Conservation (phyloP, 2,113 vertebrate species). For the Lathamus discolor region DNA sequence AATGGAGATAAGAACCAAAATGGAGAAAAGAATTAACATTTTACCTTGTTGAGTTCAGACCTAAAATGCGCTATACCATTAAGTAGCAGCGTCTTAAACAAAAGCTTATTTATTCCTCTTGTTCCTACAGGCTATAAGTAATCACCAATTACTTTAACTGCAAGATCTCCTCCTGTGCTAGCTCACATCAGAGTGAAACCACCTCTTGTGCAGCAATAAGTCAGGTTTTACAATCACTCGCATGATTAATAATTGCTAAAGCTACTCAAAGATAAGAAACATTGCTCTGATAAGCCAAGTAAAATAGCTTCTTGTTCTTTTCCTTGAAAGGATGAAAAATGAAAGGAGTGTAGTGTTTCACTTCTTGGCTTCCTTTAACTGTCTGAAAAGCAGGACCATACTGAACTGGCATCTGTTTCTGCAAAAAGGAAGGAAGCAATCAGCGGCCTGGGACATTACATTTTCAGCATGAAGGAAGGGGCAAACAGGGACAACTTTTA, state of each 20-base stretch:
- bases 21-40: neutral
- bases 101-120: neutral
- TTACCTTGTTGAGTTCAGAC: neutral
- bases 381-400: conserved; percentile 10
- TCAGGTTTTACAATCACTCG: neutral
- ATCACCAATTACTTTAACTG: neutral
- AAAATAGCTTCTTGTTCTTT: conserved; percentile 43
- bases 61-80: neutral
- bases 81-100: neutral
- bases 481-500: conserved; percentile 17
- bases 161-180: conserved; percentile 22
- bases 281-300: conserved; percentile 23
- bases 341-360: conserved; percentile 7
- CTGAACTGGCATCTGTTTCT: conserved; percentile 1
- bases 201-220: neutral
- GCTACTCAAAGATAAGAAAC: neutral
- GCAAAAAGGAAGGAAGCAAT: conserved; percentile 38
- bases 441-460: neutral
- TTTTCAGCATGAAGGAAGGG: neutral
- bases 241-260: neutral
- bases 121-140: neutral
- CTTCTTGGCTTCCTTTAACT: conserved; percentile 9
- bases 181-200: neutral
- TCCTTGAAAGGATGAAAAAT: conserved; percentile 9
- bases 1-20: neutral